Base-by-base conservation (phyloP, 2,797 vertebrate species). In the Sebastiscus albofasciatus region DNA sequence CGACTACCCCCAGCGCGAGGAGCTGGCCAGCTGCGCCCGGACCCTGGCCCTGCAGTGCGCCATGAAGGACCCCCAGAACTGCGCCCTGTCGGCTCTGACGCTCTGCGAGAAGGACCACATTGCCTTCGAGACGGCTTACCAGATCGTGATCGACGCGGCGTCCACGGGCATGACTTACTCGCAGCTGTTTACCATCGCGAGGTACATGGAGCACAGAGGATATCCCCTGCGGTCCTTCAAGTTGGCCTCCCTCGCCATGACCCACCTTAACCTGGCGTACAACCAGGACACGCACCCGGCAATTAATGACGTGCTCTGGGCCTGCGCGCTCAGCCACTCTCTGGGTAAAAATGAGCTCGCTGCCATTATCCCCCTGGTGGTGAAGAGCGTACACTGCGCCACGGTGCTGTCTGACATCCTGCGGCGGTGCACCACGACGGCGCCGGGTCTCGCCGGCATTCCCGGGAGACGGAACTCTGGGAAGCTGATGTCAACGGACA, bases 31-130 rank as follows among this genome's bases (percentile, higher is more conserved):
- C 93, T 99, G 98, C 0, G 98, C 98, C 3, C 94, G 98, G 72
- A 99, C 98, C 0, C 93, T 99, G 86, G 98, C 98, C 20, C 94
- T 99, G 79, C 98, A 99, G 91, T 99, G 98, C 13, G 98, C 98
- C 90, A 99, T 99, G 98, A 99, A 99, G 94, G 98, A 99, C 92
- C 98, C 98, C 0, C 98, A 99, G 92, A 99, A 98, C 94, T 99
- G 98, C 27, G 97, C 98, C 8, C 93, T 99, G 79, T 99, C 98
- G 0, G 98, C 98, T 7, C 96, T 99, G 69, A 99, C 98, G 14
- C 97, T 99, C 77, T 99, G 98, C 1, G 98, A 99, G 93, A 99
- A 99, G 92, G 98, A 99, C 95, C 98, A 99, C 93, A 98, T 99
- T 0, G 94, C 98, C 95, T 99, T 99, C 55, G 98, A 99, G 97